These are phyloP conservation scores for Gallinago paraguaiae DNA, from an alignment of 2,113 vertebrate species.

Conservation along the genomic window DNA sequence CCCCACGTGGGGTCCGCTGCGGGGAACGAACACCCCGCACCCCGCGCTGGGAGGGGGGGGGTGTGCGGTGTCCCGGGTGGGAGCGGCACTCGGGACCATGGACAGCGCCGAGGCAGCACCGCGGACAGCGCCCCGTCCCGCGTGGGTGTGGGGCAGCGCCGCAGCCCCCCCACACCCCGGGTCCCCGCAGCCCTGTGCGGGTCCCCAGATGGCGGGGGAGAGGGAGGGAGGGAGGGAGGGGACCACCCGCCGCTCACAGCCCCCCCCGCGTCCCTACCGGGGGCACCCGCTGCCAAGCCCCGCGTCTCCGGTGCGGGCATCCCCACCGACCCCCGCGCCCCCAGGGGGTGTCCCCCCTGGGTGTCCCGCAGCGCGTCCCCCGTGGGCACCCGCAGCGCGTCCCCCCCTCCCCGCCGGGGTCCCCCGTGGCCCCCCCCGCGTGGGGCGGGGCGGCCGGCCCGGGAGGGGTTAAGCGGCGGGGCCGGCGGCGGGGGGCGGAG, in stretches of 20 bases:
- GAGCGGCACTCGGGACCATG: background rate
- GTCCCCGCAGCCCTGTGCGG: background rate
- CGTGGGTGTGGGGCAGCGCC: background rate
- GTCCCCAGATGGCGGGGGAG: too few relatives aligned
- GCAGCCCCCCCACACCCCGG: too few relatives aligned
- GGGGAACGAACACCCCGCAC: background rate
- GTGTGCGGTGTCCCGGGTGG: background rate
- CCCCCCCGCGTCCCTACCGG: background rate
- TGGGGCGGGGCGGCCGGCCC: background rate
- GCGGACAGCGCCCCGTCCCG: background rate
- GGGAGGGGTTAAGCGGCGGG: constrained; percentile 45
- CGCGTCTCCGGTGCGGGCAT: too few relatives aligned
- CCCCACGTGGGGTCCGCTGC: background rate
- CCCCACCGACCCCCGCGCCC: background rate
- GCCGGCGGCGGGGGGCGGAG: constrained; percentile 44
- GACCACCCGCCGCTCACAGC: too few relatives aligned
- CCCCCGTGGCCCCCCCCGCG: background rate
- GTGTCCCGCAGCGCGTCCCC: background rate
- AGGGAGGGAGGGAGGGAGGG: too few relatives aligned
- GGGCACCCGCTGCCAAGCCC: too few relatives aligned
- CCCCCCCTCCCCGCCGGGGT: background rate
- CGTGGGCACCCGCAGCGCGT: background rate
- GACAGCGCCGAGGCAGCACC: background rate
- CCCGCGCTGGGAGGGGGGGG: background rate
- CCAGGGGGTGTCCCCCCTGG: too few relatives aligned